Conservation (phyloP, 2,888 invertebrate genomes). For the Zeuzera pyrina region DNA sequence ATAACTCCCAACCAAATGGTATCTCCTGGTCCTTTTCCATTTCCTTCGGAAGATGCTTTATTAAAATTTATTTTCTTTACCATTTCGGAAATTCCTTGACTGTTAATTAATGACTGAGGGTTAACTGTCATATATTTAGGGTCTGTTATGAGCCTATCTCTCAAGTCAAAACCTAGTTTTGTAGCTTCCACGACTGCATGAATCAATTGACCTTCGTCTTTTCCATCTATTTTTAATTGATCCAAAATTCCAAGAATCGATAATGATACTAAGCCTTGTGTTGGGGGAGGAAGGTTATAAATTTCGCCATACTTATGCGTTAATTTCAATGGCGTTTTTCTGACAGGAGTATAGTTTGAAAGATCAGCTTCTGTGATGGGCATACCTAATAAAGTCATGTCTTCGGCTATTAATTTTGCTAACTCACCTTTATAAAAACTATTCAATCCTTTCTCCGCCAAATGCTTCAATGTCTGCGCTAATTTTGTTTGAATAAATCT, state of each 20-base stretch:
- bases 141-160: conserved; percentile 48
- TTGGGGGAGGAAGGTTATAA: conserved; percentile 55
- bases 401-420: conserved; percentile 42
- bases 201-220: conserved; percentile 48
- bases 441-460: conserved; percentile 41
- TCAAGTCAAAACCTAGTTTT: conserved; percentile 38
- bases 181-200: conserved; percentile 53
- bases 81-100: conserved; percentile 33
- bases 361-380: conserved; percentile 52
- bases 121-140: conserved; percentile 45
- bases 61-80: conserved; percentile 33
- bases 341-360: conserved; percentile 36
- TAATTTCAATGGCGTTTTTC: conserved; percentile 42
- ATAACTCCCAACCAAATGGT: conserved; percentile 62
- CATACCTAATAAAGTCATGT: conserved; percentile 40
- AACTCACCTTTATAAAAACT: conserved; percentile 53
- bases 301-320: conserved; percentile 42
- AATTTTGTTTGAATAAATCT: conserved; percentile 40
- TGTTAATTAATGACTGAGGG: conserved; percentile 33
- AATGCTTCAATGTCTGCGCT: conserved; percentile 37
- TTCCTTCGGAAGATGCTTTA: conserved; percentile 23
- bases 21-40: conserved; percentile 45
- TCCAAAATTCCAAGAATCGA: conserved; percentile 50
- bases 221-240: conserved; percentile 40
- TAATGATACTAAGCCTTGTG: conserved; percentile 55